Evolutionary conservation across 2,113 vertebrate species (phyloP).

Genomic region (Aramus guarauna): DNA sequence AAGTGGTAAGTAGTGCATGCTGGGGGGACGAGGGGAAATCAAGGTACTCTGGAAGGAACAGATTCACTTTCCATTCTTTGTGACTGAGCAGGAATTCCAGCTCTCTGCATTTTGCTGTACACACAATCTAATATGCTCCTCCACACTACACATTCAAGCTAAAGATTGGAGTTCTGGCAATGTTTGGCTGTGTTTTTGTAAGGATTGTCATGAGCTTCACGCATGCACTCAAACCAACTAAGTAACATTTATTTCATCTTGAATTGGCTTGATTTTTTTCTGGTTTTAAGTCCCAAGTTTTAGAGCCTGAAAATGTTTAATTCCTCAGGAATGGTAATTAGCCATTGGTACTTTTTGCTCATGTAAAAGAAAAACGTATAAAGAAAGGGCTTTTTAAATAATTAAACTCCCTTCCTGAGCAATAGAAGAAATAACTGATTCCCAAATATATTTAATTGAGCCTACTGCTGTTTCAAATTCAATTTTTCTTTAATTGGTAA

Average conservation of each 20-base stretch:
- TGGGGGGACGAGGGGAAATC: background rate
- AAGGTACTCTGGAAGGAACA: background rate
- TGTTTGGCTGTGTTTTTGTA: background rate
- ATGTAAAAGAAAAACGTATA: constrained; percentile 25
- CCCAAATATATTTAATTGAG: constrained; percentile 72
- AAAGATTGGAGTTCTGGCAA: background rate
- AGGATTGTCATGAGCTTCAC: background rate
- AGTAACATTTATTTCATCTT: background rate
- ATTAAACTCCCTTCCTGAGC: constrained; percentile 54
- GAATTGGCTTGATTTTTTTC: background rate
- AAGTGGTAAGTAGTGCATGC: background rate
- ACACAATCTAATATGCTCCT: background rate
- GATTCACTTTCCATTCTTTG: background rate
- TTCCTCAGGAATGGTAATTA: constrained; percentile 24
- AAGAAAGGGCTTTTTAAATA: constrained; percentile 52
- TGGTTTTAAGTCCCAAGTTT: background rate
- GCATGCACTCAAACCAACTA: background rate
- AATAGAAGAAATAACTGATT: constrained; percentile 52
- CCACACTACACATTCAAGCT: background rate
- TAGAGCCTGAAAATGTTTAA: background rate
- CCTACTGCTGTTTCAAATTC: constrained; percentile 58
- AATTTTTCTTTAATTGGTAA: constrained; percentile 71
- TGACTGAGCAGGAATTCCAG: background rate
- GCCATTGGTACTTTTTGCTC: background rate
- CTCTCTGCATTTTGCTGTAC: background rate